Evolutionary conservation across 2,113 vertebrate species (phyloP).

Genomic region (Paralichthys olivaceus): DNA sequence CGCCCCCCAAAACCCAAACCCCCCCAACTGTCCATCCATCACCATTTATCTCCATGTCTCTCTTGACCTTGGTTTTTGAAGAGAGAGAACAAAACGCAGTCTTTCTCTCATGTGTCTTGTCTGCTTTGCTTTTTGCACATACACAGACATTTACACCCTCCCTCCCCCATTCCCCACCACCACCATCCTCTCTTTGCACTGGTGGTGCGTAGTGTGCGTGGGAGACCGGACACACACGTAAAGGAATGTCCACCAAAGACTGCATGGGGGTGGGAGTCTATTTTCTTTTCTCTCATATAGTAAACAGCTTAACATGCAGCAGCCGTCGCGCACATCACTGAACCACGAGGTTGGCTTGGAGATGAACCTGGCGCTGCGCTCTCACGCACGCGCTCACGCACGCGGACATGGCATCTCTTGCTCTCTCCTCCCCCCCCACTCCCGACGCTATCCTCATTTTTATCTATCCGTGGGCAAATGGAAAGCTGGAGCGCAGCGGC

Average conservation of each 20-base stretch:
- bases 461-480: slow-evolving; percentile 36
- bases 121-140: slow-evolving; percentile 48
- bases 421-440: not conserved
- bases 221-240: slow-evolving; percentile 70
- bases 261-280: slow-evolving; percentile 3
- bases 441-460: not conserved
- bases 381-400: slow-evolving; percentile 31
- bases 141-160: slow-evolving; percentile 1
- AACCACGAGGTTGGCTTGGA: slow-evolving; percentile 63
- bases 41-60: slow-evolving; percentile 26
- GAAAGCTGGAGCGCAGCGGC: slow-evolving; percentile 53
- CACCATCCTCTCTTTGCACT: not conserved
- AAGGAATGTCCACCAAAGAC: slow-evolving; percentile 58
- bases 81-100: slow-evolving; percentile 40
- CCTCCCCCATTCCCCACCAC: not conserved
- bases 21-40: slow-evolving; percentile 27
- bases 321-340: slow-evolving; percentile 44
- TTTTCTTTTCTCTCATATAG: slow-evolving; percentile 22
- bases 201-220: slow-evolving; percentile 58
- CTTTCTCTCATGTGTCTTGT: slow-evolving; percentile 22
- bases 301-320: slow-evolving; percentile 71
- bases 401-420: slow-evolving; percentile 18
- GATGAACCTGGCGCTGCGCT: slow-evolving; percentile 60
- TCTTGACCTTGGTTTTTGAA: slow-evolving; percentile 63
- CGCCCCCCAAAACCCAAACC: not conserved